Conservation (phyloP, 2,797 vertebrate genomes). For the Lutjanus argentimaculatus region DNA sequence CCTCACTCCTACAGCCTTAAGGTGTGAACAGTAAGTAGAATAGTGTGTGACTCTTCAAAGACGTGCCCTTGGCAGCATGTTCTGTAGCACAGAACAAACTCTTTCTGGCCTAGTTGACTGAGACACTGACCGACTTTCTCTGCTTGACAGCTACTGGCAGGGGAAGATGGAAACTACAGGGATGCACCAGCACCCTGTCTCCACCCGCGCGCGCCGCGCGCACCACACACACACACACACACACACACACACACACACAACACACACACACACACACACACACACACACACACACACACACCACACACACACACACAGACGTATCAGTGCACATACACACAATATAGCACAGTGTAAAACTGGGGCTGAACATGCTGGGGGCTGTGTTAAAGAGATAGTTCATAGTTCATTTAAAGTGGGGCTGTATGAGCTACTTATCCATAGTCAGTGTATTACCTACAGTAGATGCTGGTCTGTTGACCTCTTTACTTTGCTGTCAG, state of each 20-base stretch:
- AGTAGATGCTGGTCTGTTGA: too few relatives aligned
- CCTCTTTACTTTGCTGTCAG: too few relatives aligned
- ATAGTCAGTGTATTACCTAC: too few relatives aligned
- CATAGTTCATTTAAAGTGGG: too few relatives aligned
- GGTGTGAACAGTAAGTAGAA: conserved; percentile 34
- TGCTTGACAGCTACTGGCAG: conserved; percentile 50
- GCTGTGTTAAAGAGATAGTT: neutral
- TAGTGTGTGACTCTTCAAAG: conserved; percentile 39
- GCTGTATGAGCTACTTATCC: too few relatives aligned
- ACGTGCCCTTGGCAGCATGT: conserved; percentile 35
- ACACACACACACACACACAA: neutral
- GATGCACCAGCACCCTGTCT: neutral
- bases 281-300: neutral
- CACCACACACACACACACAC: neutral
- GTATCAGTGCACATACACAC: neutral
- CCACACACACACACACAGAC: neutral
- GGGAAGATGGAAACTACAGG: conserved; percentile 33
- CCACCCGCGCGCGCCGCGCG: too few relatives aligned
- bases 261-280: neutral
- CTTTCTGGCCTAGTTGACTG: conserved; percentile 59
- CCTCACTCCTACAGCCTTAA: conserved; percentile 13
- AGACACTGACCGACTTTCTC: conserved; percentile 69
- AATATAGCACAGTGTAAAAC: conserved; percentile 2
- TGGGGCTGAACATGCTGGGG: conserved; percentile 31
- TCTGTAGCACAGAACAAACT: conserved; percentile 26